These are phyloP conservation scores for Gorsachius magnificus DNA, from an alignment of 2,797 vertebrate genomes.

Conservation along the genomic window DNA sequence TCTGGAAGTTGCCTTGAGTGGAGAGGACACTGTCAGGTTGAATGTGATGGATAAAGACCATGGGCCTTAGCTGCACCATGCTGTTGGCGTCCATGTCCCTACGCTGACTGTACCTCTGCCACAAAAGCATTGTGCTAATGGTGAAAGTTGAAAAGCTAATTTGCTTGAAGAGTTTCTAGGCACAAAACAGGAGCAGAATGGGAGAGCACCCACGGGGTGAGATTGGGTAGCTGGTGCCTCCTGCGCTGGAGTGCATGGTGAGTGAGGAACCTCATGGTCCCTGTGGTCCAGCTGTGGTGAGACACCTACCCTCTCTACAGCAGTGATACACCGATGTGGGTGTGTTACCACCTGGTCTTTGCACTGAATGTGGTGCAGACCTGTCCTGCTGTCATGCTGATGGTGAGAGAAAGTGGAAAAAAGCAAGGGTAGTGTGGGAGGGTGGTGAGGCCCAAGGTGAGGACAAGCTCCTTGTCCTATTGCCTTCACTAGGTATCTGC, in stretches of 20 bases:
- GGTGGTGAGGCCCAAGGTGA: neutral
- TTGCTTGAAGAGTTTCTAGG: neutral
- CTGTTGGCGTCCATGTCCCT: neutral
- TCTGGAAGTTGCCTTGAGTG: conserved; percentile 15
- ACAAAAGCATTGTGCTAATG: neutral
- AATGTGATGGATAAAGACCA: neutral
- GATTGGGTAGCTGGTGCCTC: accelerated
- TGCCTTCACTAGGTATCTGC: neutral
- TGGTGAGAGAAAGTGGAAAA: neutral
- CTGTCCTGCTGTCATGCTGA: neutral
- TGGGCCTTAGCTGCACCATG: neutral
- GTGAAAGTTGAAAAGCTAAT: neutral
- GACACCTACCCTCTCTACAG: neutral
- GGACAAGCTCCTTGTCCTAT: neutral
- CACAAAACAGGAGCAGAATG: neutral
- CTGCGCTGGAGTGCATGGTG: too few relatives aligned
- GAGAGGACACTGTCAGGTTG: neutral
- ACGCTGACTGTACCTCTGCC: neutral
- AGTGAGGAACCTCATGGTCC: neutral
- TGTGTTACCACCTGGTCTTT: neutral
- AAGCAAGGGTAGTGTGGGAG: neutral
- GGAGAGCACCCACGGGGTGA: neutral
- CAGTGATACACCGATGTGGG: too few relatives aligned
- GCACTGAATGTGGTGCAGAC: neutral
- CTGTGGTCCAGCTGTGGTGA: neutral